Evolutionary conservation across 2,888 invertebrate species (phyloP), one percentile per base, ranked within the genome.

Genomic region (Calameuta pallipes): DNA sequence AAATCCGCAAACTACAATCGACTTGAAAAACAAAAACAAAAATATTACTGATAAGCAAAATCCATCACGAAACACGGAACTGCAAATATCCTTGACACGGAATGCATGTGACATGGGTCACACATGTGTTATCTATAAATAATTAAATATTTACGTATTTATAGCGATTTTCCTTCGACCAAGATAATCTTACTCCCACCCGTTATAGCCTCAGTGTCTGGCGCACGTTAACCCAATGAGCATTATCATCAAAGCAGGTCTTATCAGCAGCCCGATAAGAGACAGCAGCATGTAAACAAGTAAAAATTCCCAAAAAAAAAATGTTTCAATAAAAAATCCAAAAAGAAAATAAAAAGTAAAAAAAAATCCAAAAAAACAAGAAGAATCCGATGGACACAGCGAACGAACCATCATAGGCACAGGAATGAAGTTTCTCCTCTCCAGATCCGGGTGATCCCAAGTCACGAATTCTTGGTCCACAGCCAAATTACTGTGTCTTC

Each of bases 401-500:
- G 36, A 34, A 74, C 36, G 74, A 13, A 36, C 74, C 74, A 36
- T 36, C 6, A 35, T 34, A 34, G 74, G 36, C 23, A 23, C 36
- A 31, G 13, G 31, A 34, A 31, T 13, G 31, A 12, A 71, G 31
- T 13, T 0, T 33, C 33, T 33, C 33, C 31, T 13, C 31, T 12
- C 69, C 34, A 34, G 33, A 69, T 56, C 34, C 35, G 80, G 82
- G 78, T 76, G 79, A 84, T 84, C 80, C 82, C 82, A 76, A 83
- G 76, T 77, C 81, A 75, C 78, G 77, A 78, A 84, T 84, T 81
- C 83, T 85, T 89, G 89, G 86, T 84, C 75, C 13, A 13, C 23
- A 41, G 87, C 87, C 88, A 89, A 80, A 23, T 56, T 56, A 9
- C 56, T 56, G 56, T 84, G 80, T 81, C 85, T 89, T 86, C 83